Percentiles rank a stretch among this genome's conserved stretches.
Conservation (phyloP, 2,888 invertebrate species). For the Phortica okadai region DNA sequence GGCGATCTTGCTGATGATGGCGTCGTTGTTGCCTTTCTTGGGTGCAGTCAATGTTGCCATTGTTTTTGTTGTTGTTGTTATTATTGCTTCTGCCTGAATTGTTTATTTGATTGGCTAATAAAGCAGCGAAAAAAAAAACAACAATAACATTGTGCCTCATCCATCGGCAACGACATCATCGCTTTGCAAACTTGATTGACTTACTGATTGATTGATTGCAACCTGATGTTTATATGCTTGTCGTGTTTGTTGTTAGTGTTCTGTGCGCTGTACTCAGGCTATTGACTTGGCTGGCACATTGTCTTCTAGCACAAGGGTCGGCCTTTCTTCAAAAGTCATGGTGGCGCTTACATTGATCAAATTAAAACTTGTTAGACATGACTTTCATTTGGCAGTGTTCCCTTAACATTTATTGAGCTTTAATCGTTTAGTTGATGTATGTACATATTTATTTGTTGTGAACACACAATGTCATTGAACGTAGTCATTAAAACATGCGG, state of each 20-base stretch:
- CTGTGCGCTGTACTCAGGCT: background rate
- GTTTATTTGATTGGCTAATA: constrained; percentile 16
- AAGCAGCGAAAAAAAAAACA: background rate
- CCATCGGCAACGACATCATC: background rate
- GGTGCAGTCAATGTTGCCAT: background rate
- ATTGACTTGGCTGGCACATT: background rate
- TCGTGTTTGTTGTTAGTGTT: background rate
- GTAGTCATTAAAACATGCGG: too few species aligned
- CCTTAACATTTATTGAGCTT: background rate
- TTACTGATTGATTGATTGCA: background rate
- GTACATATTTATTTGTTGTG: too few species aligned
- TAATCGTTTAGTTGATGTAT: too few species aligned
- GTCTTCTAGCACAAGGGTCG: background rate
- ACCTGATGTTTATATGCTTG: background rate
- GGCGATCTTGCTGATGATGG: background rate
- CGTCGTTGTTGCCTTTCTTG: background rate
- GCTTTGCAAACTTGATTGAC: background rate
- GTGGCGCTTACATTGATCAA: background rate
- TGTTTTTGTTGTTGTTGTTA: background rate
- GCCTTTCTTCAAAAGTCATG: background rate
- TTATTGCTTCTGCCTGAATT: background rate
- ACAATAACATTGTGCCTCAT: background rate
- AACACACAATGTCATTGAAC: too few species aligned
- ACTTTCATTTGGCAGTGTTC: background rate
- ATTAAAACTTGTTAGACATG: background rate